Base-by-base conservation (phyloP, 1,140 invertebrate species). In the Bombus confusus region DNA sequence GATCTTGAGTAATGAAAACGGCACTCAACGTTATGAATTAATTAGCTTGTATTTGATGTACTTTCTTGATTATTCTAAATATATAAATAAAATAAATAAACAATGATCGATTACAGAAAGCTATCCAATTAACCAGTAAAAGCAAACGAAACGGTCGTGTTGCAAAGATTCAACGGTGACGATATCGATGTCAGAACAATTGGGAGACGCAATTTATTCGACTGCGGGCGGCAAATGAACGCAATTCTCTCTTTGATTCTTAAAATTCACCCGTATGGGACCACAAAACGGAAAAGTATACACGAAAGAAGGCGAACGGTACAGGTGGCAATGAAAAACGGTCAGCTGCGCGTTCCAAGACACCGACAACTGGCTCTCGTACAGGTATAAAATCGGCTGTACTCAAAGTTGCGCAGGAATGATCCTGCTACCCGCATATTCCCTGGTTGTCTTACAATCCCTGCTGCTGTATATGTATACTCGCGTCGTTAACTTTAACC, bases 291-390 rank as follows among this genome's bases (percentile, higher is more conserved):
- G 85, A 83, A 86, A 86, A 83, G 85, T 75, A 66, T 82, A 86
- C 71, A 75, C 72, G 72, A 76, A 68, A 69, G 71, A 64, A 75
- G 59, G 71, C 47, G 52, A 82, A 83, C 64, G 72, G 80, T 86
- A 86, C 85, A 86, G 85, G 85, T 86, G 85, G 85, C 62, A 34
- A 75, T 76, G 80, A 80, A 86, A 83, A 86, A 86, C 59, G 85
- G 74, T 81, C 85, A 86, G 80, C 85, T 86, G 85, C 85, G n/a
- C 80, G 66, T 69, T 69, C 82, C 82, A 6, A 47, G 43, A 41
- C 62, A 34, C n/a, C 62, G 62, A 68, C 74, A 64, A 82, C 72
- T 66, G 80, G 72, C 80, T 82, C 52, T 64, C 28, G 72, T 52
- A 37, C 71, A 81, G 39, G 52, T 81, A 74, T 81, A 62, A 52